Evolutionary conservation across 2,113 vertebrate genomes (phyloP), one percentile per base, ranked within the genome.

Genomic region (Pantherophis guttatus): DNA sequence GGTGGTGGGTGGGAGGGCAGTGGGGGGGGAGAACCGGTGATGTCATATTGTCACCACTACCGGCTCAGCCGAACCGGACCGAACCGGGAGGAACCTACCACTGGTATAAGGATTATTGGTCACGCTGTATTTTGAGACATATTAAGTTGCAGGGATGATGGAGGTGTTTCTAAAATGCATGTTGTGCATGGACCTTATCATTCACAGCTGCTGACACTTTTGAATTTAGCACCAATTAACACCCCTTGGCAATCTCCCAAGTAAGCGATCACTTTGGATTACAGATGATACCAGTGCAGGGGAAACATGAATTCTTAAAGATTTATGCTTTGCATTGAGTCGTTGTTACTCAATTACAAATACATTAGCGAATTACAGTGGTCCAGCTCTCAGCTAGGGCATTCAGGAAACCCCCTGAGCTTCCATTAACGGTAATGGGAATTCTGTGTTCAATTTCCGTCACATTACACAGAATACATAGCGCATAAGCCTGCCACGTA

Each of bases 221-320:
- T 95, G 94, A 90, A 44, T 91, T 95, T 95, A 93, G 8, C 12
- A 48, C 95, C 89, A 94, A 91, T 96, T 93, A 93, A 86, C 93
- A 53, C 89, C 55, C 17, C 94, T 19, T 92, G 90, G 87, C 91
- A 96, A 81, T 89, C 93, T 94, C 93, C 95, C 95, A 94, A 93
- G 92, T 65, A 93, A 88, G 65, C 93, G 91, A 95, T 91, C 93
- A 91, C 87, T 89, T 90, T 87, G 90, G 95, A 96, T 96, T 96
- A 95, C 94, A 94, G 91, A 94, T n/a, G 44, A 54, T 95, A 94
- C 92, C 62, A 48, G 93, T 87, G 62, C 19, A 55, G 19, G 19
- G 62, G 95, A 91, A 91, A 96, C 95, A 95, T 96, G 94, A 96
- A 96, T 96, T 97, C 91, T 96, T 95, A 94, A 94, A 95, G 93